Percentiles rank a stretch among this genome's conserved stretches.
Conservation (phyloP, 2,113 vertebrate species). For the Melanerpes formicivorus region DNA sequence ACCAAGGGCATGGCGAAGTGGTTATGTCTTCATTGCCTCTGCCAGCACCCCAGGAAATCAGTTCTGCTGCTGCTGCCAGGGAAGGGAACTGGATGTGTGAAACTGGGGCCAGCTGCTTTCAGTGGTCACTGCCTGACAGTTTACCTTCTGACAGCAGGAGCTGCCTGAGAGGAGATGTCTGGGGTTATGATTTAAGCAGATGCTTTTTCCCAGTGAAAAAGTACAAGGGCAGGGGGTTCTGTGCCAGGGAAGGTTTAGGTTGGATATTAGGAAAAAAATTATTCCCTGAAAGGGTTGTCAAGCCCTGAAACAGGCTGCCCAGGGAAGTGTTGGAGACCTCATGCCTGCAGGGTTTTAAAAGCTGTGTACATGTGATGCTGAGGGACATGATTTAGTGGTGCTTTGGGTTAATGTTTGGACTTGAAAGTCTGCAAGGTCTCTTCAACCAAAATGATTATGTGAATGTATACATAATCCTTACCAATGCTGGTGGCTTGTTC, state of each 20-base stretch:
- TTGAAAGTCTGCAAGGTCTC: background rate
- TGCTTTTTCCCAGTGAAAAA: background rate
- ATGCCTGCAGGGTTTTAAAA: no score
- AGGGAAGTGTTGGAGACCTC: background rate
- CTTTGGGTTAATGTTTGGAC: no score
- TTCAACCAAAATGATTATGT: background rate
- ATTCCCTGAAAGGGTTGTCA: background rate
- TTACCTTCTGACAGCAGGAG: background rate
- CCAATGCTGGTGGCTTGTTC: background rate
- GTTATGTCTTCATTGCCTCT: background rate
- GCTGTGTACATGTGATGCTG: no score
- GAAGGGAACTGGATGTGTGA: background rate
- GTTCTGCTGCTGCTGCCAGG: background rate
- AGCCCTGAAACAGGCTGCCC: background rate
- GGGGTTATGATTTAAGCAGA: background rate
- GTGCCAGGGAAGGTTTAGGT: background rate
- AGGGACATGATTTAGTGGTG: no score
- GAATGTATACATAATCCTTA: background rate
- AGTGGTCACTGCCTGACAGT: rapidly evolving
- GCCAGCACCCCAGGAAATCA: background rate
- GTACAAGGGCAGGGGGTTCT: background rate
- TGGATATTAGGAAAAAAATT: background rate
- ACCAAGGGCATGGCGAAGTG: background rate
- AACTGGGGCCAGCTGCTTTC: background rate
- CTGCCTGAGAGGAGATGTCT: background rate